These are phyloP conservation scores for Phengaris arion DNA, from an alignment of 2,888 invertebrate genomes.

Conservation along the genomic window DNA sequence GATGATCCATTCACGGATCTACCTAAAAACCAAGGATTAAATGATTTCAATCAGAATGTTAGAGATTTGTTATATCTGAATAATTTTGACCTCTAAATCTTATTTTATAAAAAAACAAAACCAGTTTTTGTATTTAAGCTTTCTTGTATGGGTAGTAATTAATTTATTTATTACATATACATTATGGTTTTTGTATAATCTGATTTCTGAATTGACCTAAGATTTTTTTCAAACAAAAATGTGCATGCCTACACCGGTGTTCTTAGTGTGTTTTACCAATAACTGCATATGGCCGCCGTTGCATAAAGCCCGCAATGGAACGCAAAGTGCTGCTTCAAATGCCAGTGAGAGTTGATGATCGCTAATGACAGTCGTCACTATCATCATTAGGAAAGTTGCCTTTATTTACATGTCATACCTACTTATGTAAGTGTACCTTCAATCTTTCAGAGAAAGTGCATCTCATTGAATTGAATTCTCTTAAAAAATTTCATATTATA, in stretches of 20 bases:
- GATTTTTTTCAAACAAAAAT: no score
- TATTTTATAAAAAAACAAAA: neutral
- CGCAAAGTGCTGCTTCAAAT: conserved; percentile 13
- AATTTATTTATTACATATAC: no score
- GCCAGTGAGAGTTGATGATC: conserved; percentile 6
- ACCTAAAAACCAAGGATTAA: conserved; percentile 1
- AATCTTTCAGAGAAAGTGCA: neutral
- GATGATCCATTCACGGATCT: conserved; percentile 22
- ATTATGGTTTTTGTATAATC: no score
- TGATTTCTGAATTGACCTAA: no score
- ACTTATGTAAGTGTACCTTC: conserved; percentile 3
- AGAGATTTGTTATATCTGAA: neutral
- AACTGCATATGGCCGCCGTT: neutral
- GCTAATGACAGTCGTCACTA: conserved; percentile 14
- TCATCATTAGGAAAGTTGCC: conserved; percentile 12
- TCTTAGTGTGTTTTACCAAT: neutral
- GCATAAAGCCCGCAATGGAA: neutral
- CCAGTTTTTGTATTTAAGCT: neutral
- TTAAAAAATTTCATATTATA: neutral
- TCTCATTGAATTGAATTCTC: neutral
- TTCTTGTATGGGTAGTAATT: neutral
- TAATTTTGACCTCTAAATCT: neutral
- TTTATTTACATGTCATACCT: neutral
- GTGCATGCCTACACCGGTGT: no score
- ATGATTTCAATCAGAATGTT: no score